Base-by-base conservation (phyloP, 2,113 vertebrate genomes). In the Prolemur simus region DNA sequence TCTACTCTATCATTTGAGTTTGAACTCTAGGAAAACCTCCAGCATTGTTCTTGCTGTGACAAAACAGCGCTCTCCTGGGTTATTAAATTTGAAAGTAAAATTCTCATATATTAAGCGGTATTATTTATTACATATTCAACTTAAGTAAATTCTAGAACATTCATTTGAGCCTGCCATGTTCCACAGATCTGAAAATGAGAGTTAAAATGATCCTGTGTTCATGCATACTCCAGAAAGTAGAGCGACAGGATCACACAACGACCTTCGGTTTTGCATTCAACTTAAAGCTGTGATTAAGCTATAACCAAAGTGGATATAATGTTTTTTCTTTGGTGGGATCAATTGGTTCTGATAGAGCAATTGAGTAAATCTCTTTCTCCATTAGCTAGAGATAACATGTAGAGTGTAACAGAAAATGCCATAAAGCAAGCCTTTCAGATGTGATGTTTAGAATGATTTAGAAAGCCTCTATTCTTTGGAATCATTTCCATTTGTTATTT, bases 11-110 rank as follows among this genome's bases (percentile, higher is more conserved):
- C 32, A 56, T 71, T 71, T 45, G 37, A 85, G 11, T 90, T 29
- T 86, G 52, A 95, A 64, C 18, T 45, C 5, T 17, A 49, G 14
- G 17, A n/a, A 87, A 84, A 52, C 7, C 8, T 96, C 49, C 25
- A 71, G 56, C 45, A 45, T 1, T 76, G 12, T 69, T 42, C 4
- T 39, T 60, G 11, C 17, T 42, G 32, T 6, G 13, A 23, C 14
- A 78, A 84, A 94, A 45, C 11, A 21, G 3, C 1, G 34, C 4
- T 45, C 5, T 60, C 23, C 6, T 29, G 9, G 78, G 14, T 60
- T 87, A 81, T 81, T 81, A 54, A 60, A 66, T 66, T 52, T 68
- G 34, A 91, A 92, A 91, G 10, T 86, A 63, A 92, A 92, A 69
- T 45, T 9, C 1, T 78, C 7, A 18, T 37, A 54, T 27, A 25